These are phyloP conservation scores for Orientallactaga sibirica DNA, from an alignment of 2,797 vertebrate genomes.

Conservation along the genomic window DNA sequence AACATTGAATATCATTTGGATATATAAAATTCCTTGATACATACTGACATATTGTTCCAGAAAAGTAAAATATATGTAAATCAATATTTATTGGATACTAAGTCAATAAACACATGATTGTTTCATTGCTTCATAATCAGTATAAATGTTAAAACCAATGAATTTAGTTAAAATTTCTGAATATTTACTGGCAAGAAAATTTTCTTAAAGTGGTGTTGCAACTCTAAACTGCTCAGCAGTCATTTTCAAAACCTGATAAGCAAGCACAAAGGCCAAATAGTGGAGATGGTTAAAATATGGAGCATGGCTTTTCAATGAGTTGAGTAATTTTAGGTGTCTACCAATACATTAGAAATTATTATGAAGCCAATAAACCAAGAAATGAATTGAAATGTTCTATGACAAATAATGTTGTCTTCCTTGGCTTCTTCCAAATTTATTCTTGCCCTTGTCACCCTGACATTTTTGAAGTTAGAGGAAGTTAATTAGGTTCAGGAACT, in stretches of 20 bases:
- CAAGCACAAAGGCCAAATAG: slow-evolving; percentile 22
- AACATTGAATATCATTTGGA: background rate
- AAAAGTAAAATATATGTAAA: slow-evolving; percentile 35
- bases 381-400: slow-evolving; percentile 1
- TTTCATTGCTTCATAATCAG: background rate
- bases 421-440: background rate
- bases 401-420: background rate
- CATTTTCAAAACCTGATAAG: slow-evolving; percentile 54
- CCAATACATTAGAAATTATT: slow-evolving; percentile 9
- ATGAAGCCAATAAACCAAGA: background rate
- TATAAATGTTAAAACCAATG: slow-evolving; percentile 4
- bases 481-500: background rate
- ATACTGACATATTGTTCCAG: background rate
- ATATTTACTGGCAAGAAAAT: slow-evolving; percentile 28
- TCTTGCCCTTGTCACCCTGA: background rate
- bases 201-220: background rate
- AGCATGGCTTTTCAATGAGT: background rate
- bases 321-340: background rate
- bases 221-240: background rate
- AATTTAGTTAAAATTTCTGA: slow-evolving; percentile 9
- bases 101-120: background rate
- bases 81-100: background rate
- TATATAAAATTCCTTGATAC: slow-evolving; percentile 26
- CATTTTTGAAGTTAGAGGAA: slow-evolving; percentile 33
- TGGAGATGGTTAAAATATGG: slow-evolving; percentile 23